phyloP scores from a whole-genome alignment of 2,888 invertebrate genomes.

The Clostera curtula region DNA sequence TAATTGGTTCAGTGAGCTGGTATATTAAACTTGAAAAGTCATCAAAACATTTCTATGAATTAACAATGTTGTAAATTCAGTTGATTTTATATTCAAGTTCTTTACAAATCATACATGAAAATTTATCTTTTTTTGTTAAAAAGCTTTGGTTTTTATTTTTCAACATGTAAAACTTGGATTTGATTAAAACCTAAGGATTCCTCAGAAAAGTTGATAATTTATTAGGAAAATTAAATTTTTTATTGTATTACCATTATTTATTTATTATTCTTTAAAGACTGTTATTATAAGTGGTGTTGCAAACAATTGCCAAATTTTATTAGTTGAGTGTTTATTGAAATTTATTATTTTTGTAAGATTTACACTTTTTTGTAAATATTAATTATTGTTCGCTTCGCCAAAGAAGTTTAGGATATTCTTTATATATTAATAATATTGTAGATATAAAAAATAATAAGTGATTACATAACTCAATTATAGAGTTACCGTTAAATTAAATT shows the following conservation, averaged over 20 bases:
- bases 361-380: slow-evolving; percentile 46
- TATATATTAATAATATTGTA: slow-evolving; percentile 32
- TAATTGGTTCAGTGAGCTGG: no score
- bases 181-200: slow-evolving; percentile 23
- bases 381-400: slow-evolving; percentile 53
- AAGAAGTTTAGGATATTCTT: slow-evolving; percentile 47
- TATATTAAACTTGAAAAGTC: no score
- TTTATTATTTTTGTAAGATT: slow-evolving; percentile 19
- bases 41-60: no score
- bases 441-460: slow-evolving; percentile 7
- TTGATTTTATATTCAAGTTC: no score
- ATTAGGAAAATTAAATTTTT: slow-evolving; percentile 14
- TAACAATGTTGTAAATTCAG: no score
- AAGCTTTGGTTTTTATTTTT: no score
- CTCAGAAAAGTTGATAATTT: slow-evolving; percentile 21
- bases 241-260: slow-evolving; percentile 16
- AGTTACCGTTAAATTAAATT: no score
- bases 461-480: no score
- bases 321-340: slow-evolving; percentile 14
- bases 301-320: slow-evolving; percentile 17
- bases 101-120: no score
- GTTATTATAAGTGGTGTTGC: slow-evolving; percentile 18
- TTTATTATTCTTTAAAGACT: slow-evolving; percentile 19
- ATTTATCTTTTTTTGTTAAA: no score
- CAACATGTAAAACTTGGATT: slow-evolving; percentile 21